A percentile compares a stretch with the other conserved stretches of the same genome.
These are phyloP conservation scores for Seladonia tumulorum DNA, from an alignment of 2,888 invertebrate genomes.

Conservation along the genomic window DNA sequence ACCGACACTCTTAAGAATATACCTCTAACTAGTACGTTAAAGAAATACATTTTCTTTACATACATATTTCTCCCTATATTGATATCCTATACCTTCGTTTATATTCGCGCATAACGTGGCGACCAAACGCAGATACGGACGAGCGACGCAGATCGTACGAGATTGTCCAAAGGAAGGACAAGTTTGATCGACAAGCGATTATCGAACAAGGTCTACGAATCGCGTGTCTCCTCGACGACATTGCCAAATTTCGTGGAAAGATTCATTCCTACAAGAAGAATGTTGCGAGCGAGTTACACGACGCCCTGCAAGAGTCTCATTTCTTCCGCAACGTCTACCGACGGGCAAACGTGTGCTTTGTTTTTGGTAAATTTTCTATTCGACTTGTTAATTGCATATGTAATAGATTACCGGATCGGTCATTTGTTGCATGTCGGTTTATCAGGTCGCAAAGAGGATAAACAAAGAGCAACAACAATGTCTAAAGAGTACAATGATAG, in stretches of 20 bases:
- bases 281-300: conserved; percentile 52
- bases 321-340: conserved; percentile 70
- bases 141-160: conserved; percentile 69
- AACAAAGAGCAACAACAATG: conserved; percentile 65
- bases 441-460: conserved; percentile 72
- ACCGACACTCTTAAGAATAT: too few species aligned
- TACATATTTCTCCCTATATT: background rate
- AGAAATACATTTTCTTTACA: too few species aligned
- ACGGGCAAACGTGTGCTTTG: conserved; percentile 66
- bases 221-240: conserved; percentile 64
- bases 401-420: background rate
- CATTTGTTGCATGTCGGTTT: background rate
- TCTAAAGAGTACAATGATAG: conserved; percentile 70
- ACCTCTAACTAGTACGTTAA: too few species aligned
- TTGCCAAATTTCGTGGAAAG: conserved; percentile 67
- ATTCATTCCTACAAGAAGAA: conserved; percentile 44
- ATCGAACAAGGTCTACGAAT: conserved; percentile 67
- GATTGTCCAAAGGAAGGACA: conserved; percentile 71
- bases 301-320: conserved; percentile 67
- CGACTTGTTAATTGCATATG: background rate
- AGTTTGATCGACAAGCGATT: conserved; percentile 71
- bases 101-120: background rate
- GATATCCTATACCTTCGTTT: background rate
- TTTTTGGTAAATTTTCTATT: conserved; percentile 62
- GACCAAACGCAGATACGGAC: conserved; percentile 65